Evolutionary conservation across 2,888 invertebrate genomes (phyloP), one percentile per base, ranked within the genome.

Genomic region (Hypomecis punctinalis): DNA sequence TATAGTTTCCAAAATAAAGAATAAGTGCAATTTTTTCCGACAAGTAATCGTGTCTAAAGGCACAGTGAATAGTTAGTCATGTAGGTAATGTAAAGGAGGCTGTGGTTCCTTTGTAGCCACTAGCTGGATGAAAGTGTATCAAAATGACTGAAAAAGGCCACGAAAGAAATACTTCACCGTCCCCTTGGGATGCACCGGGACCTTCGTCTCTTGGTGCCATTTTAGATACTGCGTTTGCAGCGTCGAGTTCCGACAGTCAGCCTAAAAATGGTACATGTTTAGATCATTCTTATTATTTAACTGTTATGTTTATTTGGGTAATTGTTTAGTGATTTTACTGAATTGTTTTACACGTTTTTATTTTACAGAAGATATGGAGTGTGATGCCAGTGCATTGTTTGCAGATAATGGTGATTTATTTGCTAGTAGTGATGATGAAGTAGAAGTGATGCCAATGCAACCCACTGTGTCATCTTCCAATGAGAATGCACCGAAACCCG

Each of bases 141-240:
- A 71, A 57, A 81, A 93, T 93, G 93, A 88, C 85, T 74, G 92
- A 91, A 76, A 90, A 89, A 72, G 82, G 85, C 53, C 88, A 81
- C 71, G 88, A 86, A 66, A 85, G 88, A 65, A 88, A 89, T 53
- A 88, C 84, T 62, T 81, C 88, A 40, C 80, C 88, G 64, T 81
- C 89, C 58, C 82, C 90, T 57, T 93, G 93, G 92, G 90, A 92
- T 76, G 81, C 89, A 68, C 89, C 92, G 66, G 92, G 90, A 35
- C 90, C 90, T 60, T 91, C 94, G 58, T 94, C 94, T 8, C 78
- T 95, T 72, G 94, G 94, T 57, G 95, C 94, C 81, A 95, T 95
- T 79, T 90, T 95, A 72, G 94, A 95, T 79, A 94, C 95, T 67
- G 95, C 94, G 67, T 95, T 94, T 79, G 93, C 94, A 68, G 94